Base-by-base conservation (phyloP, 2,888 invertebrate genomes). In the Tanypteryx hageni region DNA sequence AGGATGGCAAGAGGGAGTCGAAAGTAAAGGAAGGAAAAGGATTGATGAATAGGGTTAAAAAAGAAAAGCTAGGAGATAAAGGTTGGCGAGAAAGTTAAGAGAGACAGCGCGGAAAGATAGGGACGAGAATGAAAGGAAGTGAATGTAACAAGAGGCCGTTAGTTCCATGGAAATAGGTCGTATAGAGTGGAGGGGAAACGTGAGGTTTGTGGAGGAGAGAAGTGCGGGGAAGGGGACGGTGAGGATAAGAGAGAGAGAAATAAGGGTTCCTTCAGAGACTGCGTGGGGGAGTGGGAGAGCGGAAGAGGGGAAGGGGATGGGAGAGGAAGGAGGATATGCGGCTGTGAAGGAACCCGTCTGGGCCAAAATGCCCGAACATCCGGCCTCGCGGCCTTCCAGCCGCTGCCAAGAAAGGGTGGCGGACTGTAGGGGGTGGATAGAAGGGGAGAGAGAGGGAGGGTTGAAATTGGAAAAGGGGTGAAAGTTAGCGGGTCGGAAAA, bases 361-460 rank as follows among this genome's bases (percentile, higher is more conserved):
- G 18, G 89, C 89, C 64, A 89, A 89, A 89, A 89, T 89, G 89
- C 89, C 89, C 89, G 89, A 64, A 89, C 89, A 89, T 89, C 89
- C 89, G 89, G 64, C 27, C 44, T 44, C 31, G 44, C 64, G 59
- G 44, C 86, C 86, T 82, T 18, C 82, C 82, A 82, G 82, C 44
- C 82, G 61, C 64, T 68, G 89, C 68, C 59, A 44, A 89, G 64
- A 61, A 89, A 89, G 64, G 89, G 89, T 18, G 27, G 86, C 31
- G 58, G 61, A 31, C 59, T 11, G 89, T 31, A 89, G 64, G 22
- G 56, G 22, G 82, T 7, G 27, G 27, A 18, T 14, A 18, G 31
- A 56, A 27, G 82, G 56, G 56, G 83, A n/a, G 56, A 18, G 56
- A 11, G 57, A 56, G 83, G 56, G 11, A n/a, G 85, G 22, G 14